A percentile compares a stretch with the other conserved stretches of the same genome.
Conservation (phyloP, 2,113 vertebrate genomes). For the Anhinga anhinga region DNA sequence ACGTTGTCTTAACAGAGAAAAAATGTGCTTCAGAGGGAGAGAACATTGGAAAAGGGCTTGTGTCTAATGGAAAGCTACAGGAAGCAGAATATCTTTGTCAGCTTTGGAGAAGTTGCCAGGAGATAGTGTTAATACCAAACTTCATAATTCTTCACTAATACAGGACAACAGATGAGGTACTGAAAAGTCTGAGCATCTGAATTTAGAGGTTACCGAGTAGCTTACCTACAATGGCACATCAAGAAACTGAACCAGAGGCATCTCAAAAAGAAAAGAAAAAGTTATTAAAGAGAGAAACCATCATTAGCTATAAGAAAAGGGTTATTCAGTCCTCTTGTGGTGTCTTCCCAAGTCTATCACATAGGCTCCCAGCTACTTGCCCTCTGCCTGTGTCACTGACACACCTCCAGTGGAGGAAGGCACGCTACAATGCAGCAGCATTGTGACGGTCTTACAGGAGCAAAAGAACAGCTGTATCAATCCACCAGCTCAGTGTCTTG, state of each 20-base stretch:
- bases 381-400: not conserved
- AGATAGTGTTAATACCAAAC: not conserved
- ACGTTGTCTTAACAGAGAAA: not conserved
- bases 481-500: not conserved
- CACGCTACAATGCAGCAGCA: not conserved
- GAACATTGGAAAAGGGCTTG: not conserved
- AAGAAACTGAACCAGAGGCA: not conserved
- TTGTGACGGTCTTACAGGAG: not conserved
- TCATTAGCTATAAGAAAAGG: not conserved
- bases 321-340: not conserved
- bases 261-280: not conserved
- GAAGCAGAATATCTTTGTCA: not conserved
- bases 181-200: not conserved
- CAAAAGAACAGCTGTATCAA: not conserved
- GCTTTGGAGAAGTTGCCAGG: not conserved
- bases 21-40: not conserved
- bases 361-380: not conserved
- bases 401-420: not conserved
- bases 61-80: not conserved
- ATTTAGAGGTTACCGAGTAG: not conserved
- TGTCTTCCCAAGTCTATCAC: not conserved
- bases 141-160: not conserved
- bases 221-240: not conserved
- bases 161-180: not conserved
- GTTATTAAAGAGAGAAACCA: not conserved